These are phyloP conservation scores for Drosophila ohnishii DNA, from an alignment of 1,140 invertebrate genomes.

Conservation along the genomic window DNA sequence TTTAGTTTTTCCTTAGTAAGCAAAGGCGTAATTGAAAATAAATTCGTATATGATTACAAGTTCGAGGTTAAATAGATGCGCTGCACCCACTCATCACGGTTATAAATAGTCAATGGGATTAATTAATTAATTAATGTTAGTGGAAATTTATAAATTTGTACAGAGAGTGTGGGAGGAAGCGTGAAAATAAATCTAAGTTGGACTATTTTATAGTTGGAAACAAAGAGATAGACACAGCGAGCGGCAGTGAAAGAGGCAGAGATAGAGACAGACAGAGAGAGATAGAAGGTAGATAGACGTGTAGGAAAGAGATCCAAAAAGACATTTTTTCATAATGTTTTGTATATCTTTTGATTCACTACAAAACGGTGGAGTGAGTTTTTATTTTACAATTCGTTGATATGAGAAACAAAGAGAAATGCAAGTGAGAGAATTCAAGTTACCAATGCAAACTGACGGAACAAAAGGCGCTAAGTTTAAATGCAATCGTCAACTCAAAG, in stretches of 20 bases:
- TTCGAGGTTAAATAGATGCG: slow-evolving; percentile 35
- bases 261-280: slow-evolving; percentile 21
- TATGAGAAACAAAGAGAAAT: slow-evolving; percentile 33
- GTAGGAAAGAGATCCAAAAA: slow-evolving; percentile 80
- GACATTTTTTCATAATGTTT: slow-evolving; percentile 74
- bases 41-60: slow-evolving; percentile 36
- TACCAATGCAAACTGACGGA: slow-evolving; percentile 57
- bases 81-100: slow-evolving; percentile 25
- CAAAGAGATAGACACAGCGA: slow-evolving; percentile 30
- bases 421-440: slow-evolving; percentile 36
- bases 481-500: slow-evolving; percentile 39
- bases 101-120: slow-evolving; percentile 35
- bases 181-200: slow-evolving; percentile 19
- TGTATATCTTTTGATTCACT: slow-evolving; percentile 45
- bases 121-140: slow-evolving; percentile 34
- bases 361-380: slow-evolving; percentile 51
- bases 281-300: slow-evolving; percentile 19
- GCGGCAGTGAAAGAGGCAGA: slow-evolving; percentile 22
- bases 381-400: slow-evolving; percentile 65
- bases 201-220: slow-evolving; percentile 23
- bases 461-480: slow-evolving; percentile 29
- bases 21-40: slow-evolving; percentile 43
- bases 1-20: slow-evolving; percentile 25
- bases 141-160: slow-evolving; percentile 40
- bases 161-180: slow-evolving; percentile 23